Percentiles rank a stretch among this genome's conserved stretches.
These are phyloP conservation scores for Todiramphus saurophagus DNA, from an alignment of 2,113 vertebrate genomes.

Conservation along the genomic window DNA sequence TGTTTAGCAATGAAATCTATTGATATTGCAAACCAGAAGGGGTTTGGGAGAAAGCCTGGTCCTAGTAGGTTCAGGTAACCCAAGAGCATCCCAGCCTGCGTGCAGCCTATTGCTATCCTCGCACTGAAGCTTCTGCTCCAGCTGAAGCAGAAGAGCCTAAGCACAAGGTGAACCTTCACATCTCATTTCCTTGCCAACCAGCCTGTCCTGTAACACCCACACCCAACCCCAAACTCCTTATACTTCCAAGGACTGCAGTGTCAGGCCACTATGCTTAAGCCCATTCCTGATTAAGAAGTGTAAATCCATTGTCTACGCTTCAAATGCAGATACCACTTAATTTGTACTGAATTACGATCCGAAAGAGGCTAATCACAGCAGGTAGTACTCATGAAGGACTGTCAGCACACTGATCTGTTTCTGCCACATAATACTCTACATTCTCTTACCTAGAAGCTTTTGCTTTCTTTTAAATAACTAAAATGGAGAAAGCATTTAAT, in stretches of 20 bases:
- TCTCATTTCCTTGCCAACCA: neutral
- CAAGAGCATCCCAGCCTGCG: neutral
- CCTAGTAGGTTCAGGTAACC: neutral
- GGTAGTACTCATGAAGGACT: neutral
- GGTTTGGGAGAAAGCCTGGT: neutral
- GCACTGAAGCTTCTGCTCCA: neutral
- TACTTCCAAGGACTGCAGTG: accelerated
- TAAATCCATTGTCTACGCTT: neutral
- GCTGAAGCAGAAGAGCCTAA: neutral
- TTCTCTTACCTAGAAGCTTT: neutral
- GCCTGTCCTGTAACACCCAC: neutral
- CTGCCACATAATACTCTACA: neutral
- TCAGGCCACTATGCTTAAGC: neutral
- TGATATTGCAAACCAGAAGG: neutral
- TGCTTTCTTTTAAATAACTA: neutral
- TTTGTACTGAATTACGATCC: neutral
- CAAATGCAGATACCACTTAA: neutral
- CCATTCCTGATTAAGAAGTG: neutral
- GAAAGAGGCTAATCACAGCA: neutral
- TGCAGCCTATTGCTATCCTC: neutral
- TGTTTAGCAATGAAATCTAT: neutral
- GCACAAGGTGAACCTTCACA: neutral
- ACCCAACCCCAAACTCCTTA: neutral
- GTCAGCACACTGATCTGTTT: neutral
- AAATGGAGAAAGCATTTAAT: neutral